Conservation (phyloP, 2,888 invertebrate species). For the Carterocephalus palaemon region DNA sequence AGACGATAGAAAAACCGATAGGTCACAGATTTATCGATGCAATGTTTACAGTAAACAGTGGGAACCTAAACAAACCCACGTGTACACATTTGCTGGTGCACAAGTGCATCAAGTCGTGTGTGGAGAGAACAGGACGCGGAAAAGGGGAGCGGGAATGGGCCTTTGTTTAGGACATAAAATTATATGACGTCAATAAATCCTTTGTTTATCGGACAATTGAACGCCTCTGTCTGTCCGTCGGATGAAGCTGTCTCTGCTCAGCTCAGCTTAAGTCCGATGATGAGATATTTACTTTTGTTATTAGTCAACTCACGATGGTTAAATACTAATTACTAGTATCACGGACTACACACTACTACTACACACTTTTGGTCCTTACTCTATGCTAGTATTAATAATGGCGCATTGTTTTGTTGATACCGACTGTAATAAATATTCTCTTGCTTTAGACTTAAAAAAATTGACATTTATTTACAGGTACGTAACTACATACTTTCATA, state of each 20-base stretch:
- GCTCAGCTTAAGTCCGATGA: constrained; percentile 26
- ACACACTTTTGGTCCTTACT: no score
- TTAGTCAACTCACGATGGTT: no score
- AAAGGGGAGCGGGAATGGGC: constrained; percentile 44
- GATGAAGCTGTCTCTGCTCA: constrained; percentile 36
- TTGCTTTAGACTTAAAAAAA: no score
- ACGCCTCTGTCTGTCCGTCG: constrained; percentile 56
- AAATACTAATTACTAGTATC: no score
- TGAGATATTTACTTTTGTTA: constrained; percentile 14
- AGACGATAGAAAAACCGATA: constrained; percentile 11
- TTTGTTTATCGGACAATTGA: constrained; percentile 73
- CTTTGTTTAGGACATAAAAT: constrained; percentile 78
- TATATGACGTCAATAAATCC: constrained; percentile 77
- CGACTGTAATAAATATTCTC: no score
- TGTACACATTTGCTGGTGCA: constrained; percentile 63
- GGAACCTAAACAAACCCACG: constrained; percentile 67
- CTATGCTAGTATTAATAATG: no score
- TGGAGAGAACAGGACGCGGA: no score
- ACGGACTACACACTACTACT: background rate
- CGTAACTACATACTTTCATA: no score
- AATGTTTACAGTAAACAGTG: constrained; percentile 60
- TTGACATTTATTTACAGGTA: no score
- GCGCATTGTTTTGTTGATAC: no score
- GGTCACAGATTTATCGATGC: constrained; percentile 16
- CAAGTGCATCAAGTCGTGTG: constrained; percentile 68